These are phyloP conservation scores for Lithobates sylvaticus DNA, from an alignment of 2,797 vertebrate genomes.

Conservation along the genomic window DNA sequence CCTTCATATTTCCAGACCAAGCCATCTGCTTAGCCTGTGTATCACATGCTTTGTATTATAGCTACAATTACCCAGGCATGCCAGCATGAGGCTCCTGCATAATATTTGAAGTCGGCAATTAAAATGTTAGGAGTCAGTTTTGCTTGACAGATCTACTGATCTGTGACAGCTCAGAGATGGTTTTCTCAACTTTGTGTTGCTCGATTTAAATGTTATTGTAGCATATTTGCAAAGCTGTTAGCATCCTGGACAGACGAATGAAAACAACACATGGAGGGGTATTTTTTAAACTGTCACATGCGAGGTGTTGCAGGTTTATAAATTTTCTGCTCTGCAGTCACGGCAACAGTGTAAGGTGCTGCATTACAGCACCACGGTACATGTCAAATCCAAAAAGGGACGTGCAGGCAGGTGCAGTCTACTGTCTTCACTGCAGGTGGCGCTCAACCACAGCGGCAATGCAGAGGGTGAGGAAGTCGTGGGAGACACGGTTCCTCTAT, in stretches of 20 bases:
- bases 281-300: not conserved
- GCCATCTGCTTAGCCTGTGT: conserved; percentile 45
- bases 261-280: not conserved
- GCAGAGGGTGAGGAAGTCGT: no score
- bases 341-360: no score
- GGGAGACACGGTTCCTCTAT: no score
- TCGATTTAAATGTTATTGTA: conserved; percentile 18
- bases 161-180: not conserved
- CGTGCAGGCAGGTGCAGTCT: no score
- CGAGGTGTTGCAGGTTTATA: not conserved
- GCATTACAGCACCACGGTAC: no score
- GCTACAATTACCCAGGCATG: conserved; percentile 44
- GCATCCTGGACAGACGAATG: not conserved
- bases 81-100: conserved; percentile 44
- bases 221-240: not conserved
- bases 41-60: conserved; percentile 51
- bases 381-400: no score
- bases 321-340: not conserved
- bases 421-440: no score
- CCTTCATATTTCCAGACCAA: conserved; percentile 39
- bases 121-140: conserved; percentile 52
- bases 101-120: conserved; percentile 51
- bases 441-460: no score
- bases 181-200: not conserved
- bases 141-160: conserved; percentile 52